Percentiles rank a stretch among this genome's conserved stretches.
Conservation (phyloP, 2,888 invertebrate genomes). For the Amorpha juglandis region DNA sequence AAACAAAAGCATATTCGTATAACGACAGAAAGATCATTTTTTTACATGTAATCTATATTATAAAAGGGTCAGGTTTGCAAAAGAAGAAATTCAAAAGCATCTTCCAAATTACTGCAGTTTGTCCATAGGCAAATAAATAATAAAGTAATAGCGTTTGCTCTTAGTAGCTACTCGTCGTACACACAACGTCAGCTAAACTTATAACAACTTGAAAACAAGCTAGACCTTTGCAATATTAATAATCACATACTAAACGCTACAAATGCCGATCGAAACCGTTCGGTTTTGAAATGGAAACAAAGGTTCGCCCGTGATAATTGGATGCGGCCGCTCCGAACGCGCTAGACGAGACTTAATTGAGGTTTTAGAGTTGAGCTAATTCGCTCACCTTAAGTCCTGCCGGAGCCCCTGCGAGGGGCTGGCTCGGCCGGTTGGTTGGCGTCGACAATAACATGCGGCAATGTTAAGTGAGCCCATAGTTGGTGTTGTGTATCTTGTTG, state of each 20-base stretch:
- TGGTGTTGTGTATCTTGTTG: constrained; percentile 58
- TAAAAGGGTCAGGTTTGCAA: no score
- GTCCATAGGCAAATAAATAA: not conserved
- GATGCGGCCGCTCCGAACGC: constrained; percentile 80
- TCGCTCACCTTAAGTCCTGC: constrained; percentile 76
- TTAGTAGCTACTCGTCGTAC: not conserved
- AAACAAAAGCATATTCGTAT: no score
- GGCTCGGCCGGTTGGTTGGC: constrained; percentile 65
- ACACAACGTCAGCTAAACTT: not conserved
- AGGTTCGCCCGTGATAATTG: constrained; percentile 80
- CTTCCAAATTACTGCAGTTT: no score
- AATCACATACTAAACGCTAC: constrained; percentile 41
- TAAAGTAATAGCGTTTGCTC: not conserved
- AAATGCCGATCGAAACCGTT: constrained; percentile 56
- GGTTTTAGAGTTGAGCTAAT: constrained; percentile 83
- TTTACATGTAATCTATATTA: no score
- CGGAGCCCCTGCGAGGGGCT: constrained; percentile 63
- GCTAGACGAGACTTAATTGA: constrained; percentile 84
- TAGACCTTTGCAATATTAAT: constrained; percentile 46
- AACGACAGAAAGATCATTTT: no score
- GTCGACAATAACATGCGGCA: constrained; percentile 61
- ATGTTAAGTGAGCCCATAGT: constrained; percentile 69
- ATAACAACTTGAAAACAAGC: constrained; percentile 49
- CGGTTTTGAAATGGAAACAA: constrained; percentile 71
- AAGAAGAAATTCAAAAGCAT: no score